Evolutionary conservation across 2,888 invertebrate genomes (phyloP), one percentile per base, ranked within the genome.

Genomic region (Carabus problematicus): DNA sequence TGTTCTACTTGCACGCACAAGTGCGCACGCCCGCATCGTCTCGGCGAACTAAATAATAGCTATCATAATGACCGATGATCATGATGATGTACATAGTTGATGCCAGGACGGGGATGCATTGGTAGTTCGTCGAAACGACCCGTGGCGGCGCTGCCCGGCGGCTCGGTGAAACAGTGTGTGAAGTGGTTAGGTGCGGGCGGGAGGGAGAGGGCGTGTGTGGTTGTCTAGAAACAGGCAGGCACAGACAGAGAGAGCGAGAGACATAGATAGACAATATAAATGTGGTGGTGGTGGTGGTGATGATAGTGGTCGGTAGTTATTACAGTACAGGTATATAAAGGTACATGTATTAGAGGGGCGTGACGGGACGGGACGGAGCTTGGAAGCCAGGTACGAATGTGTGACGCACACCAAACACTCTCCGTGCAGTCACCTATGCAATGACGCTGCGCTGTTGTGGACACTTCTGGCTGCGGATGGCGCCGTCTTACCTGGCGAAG

Each of bases 401-500:
- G 40, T 67, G 60, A 79, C 79, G 80, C 80, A 80, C 80, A 80
- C 79, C 80, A 79, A 80, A 75, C 77, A 79, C 16, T 55, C 66
- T 52, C 59, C 56, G 61, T 55, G 77, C 77, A 79, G 79, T 82
- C 82, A 82, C 82, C 82, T 82, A 82, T 82, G 82, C 82, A 82
- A 81, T 82, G 82, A 81, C 82, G 82, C 80, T 82, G 82, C 81
- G 82, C 79, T 82, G 81, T 78, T 79, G 79, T 79, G 78, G 59
- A 60, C 61, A 52, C 60, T 64, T 59, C 64, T 76, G 76, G 73
- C 75, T 77, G 74, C 75, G 77, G 73, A 72, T 74, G 79, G 79
- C 79, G 80, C 80, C 80, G 79, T 83, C 91, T 94, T 93, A 98
- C 98, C 97, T 98, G 88, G 97, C 95, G 91, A 99, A 99, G 89